Percentiles rank a stretch among this genome's conserved stretches.
These are phyloP conservation scores for Oncorhynchus tshawytscha DNA, from an alignment of 2,113 vertebrate species.

Conservation along the genomic window DNA sequence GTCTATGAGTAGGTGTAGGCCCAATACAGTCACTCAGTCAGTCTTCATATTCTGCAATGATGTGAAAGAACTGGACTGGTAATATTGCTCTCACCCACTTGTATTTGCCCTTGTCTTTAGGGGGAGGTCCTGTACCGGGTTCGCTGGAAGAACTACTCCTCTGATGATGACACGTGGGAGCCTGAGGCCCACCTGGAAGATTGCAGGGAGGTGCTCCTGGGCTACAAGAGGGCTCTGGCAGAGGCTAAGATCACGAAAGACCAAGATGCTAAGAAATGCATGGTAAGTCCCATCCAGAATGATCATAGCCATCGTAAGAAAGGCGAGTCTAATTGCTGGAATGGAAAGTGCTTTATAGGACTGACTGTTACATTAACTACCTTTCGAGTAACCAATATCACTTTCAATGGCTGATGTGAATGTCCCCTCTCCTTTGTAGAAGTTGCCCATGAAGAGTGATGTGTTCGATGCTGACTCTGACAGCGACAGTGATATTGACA, in stretches of 20 bases:
- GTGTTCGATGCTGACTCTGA: constrained; percentile 90
- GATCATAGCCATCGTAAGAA: not conserved
- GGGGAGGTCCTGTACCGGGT: constrained; percentile 90
- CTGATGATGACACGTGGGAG: constrained; percentile 97
- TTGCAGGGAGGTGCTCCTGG: constrained; percentile 91
- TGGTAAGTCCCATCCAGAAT: constrained; percentile 57
- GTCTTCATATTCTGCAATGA: too few species aligned
- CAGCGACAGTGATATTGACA: constrained; percentile 82
- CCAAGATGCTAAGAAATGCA: constrained; percentile 62
- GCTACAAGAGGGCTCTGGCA: constrained; percentile 79
- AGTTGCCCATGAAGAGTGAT: constrained; percentile 80
- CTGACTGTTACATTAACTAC: not conserved
- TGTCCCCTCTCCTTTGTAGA: constrained; percentile 58
- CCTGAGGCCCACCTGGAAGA: constrained; percentile 91
- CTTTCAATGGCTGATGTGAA: not conserved
- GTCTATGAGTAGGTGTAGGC: too few species aligned
- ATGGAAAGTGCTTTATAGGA: not conserved
- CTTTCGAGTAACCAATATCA: not conserved
- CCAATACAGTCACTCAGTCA: too few species aligned
- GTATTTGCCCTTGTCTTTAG: constrained; percentile 56
- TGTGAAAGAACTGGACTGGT: too few species aligned
- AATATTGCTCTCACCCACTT: too few species aligned
- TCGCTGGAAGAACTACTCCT: constrained; percentile 94
- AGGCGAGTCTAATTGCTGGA: constrained; percentile 2
- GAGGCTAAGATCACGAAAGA: constrained; percentile 86